Percentiles rank a stretch among this genome's conserved stretches.
phyloP scores from a whole-genome alignment of 1,140 invertebrate species.

The Zaprionus kolodkinae region DNA sequence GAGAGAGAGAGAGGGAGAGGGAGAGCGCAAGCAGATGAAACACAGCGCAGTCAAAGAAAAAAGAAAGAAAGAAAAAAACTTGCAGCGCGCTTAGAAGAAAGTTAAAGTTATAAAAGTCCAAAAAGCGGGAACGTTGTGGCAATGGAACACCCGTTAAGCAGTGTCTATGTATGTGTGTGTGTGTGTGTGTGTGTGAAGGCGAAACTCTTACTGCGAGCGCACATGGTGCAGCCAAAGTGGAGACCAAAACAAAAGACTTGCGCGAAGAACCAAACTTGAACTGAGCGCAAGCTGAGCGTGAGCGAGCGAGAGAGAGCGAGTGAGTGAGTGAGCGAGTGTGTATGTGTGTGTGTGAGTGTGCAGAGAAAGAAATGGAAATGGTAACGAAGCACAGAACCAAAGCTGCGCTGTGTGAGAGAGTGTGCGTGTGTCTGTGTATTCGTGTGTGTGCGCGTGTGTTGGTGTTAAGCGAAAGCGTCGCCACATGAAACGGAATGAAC shows the following conservation, averaged over 20 bases:
- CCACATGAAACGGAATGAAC: slow-evolving; percentile 78
- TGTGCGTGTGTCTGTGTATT: not conserved
- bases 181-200: slow-evolving; percentile 50
- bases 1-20: slow-evolving; percentile 16
- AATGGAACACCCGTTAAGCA: slow-evolving; percentile 68
- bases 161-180: not conserved
- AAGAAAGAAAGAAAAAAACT: slow-evolving; percentile 24
- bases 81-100: slow-evolving; percentile 69
- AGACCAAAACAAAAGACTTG: slow-evolving; percentile 81
- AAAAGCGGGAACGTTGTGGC: slow-evolving; percentile 55
- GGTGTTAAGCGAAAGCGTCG: slow-evolving; percentile 74
- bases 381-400: slow-evolving; percentile 52
- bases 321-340: not conserved
- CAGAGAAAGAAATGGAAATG: slow-evolving; percentile 73
- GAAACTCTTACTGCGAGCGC: slow-evolving; percentile 69
- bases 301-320: slow-evolving; percentile 8
- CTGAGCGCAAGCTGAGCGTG: slow-evolving; percentile 15
- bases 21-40: slow-evolving; percentile 10
- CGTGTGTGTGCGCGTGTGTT: slow-evolving; percentile 28
- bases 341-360: slow-evolving; percentile 22
- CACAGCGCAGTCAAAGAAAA: slow-evolving; percentile 18
- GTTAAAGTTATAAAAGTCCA: slow-evolving; percentile 77
- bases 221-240: slow-evolving; percentile 68
- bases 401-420: slow-evolving; percentile 30
- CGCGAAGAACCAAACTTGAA: slow-evolving; percentile 79